A percentile compares a stretch with the other conserved stretches of the same genome.
Evolutionary conservation across 2,888 invertebrate species (phyloP).

Genomic region (Chymomyza procnemis): DNA sequence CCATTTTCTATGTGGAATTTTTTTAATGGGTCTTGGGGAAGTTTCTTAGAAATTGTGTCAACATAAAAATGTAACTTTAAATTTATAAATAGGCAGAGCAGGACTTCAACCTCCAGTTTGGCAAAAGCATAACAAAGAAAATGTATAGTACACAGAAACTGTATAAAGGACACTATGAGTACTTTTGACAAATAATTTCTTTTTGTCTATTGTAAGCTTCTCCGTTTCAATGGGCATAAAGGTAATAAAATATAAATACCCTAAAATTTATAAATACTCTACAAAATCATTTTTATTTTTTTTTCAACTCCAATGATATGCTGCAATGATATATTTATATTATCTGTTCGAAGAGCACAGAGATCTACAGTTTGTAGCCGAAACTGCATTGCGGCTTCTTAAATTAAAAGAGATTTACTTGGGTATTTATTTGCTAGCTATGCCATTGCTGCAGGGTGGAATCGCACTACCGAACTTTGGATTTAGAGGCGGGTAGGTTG

Average conservation of each 20-base stretch:
- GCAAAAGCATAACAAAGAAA: not conserved
- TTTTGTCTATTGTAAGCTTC: not conserved
- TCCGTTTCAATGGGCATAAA: not conserved
- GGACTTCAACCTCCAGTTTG: not conserved
- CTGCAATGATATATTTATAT: too few species aligned
- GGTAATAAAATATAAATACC: not conserved
- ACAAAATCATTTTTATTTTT: not conserved
- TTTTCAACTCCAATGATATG: too few species aligned
- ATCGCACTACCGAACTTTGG: too few species aligned
- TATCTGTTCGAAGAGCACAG: too few species aligned
- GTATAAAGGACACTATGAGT: not conserved
- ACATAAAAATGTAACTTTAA: not conserved
- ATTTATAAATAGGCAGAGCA: not conserved
- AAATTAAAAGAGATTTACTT: too few species aligned
- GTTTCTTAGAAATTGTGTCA: not conserved
- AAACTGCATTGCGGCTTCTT: too few species aligned
- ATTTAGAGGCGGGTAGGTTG: too few species aligned
- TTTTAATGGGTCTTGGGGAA: not conserved
- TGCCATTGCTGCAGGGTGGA: too few species aligned
- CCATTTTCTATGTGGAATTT: not conserved
- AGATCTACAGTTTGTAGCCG: too few species aligned
- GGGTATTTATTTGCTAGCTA: too few species aligned
- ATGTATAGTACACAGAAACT: not conserved
- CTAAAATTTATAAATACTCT: constrained; percentile 20
- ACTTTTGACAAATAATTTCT: not conserved